Evolutionary conservation across 2,113 vertebrate genomes (phyloP).

Genomic region (Heterotis niloticus): DNA sequence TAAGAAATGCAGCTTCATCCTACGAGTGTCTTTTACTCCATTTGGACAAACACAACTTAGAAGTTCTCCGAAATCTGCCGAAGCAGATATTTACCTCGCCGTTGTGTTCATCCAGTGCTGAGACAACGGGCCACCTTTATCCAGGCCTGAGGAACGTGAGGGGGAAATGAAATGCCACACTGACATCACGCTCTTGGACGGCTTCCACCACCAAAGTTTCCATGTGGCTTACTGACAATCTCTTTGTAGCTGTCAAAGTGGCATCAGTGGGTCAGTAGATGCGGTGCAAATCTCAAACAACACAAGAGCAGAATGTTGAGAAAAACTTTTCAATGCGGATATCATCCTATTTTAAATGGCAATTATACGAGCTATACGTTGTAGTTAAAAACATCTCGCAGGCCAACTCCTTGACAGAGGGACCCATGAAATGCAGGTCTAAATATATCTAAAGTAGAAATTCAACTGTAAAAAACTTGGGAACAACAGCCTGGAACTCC

Average conservation of each 20-base stretch:
- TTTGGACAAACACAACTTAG: too few species aligned
- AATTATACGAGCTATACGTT: neutral
- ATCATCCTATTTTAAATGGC: neutral
- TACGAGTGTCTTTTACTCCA: too few species aligned
- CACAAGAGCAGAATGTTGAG: neutral
- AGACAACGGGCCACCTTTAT: neutral
- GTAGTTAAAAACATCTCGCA: too few species aligned
- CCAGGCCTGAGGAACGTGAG: neutral
- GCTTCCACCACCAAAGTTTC: neutral
- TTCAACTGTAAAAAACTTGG: neutral
- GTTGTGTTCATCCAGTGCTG: too few species aligned
- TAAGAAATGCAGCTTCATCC: too few species aligned
- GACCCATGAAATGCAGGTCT: neutral
- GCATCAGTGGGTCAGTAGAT: neutral
- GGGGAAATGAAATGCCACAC: neutral
- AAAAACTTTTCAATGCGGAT: neutral
- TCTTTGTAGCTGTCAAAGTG: slow-evolving; percentile 6
- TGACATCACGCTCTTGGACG: too few species aligned
- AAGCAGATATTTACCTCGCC: too few species aligned
- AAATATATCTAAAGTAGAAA: neutral
- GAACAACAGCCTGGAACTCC: neutral
- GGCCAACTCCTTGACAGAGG: neutral
- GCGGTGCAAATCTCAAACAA: neutral
- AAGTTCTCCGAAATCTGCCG: too few species aligned
- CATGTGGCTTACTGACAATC: neutral